Evolutionary conservation across 2,113 vertebrate genomes (phyloP).

Genomic region (Pangasianodon hypophthalmus): DNA sequence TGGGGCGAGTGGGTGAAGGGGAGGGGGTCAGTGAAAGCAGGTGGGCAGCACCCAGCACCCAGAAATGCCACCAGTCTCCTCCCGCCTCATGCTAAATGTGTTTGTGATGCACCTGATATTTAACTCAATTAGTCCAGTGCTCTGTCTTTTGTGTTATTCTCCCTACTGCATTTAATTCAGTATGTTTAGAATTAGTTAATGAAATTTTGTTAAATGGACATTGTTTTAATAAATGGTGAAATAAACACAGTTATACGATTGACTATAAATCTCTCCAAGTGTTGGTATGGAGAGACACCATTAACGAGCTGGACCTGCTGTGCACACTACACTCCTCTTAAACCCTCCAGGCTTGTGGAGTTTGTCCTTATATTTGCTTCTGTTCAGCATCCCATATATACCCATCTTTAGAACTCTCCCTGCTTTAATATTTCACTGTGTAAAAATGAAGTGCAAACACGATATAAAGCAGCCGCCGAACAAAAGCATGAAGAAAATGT

Average conservation of each 20-base stretch:
- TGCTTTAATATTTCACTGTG: constrained; percentile 12
- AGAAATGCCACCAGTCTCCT: constrained; percentile 33
- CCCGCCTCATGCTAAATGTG: constrained; percentile 12
- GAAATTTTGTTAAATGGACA: background rate
- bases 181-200: background rate
- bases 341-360: background rate
- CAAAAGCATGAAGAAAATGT: constrained; percentile 44
- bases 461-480: constrained; percentile 46
- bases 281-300: background rate
- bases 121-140: background rate
- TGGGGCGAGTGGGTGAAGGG: constrained; percentile 67
- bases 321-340: background rate
- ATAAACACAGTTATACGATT: background rate
- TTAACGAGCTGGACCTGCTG: background rate
- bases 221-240: background rate
- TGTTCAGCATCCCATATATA: constrained; percentile 25
- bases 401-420: constrained; percentile 23
- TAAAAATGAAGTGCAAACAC: constrained; percentile 49
- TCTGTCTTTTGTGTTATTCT: background rate
- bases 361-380: background rate
- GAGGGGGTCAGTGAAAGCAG: constrained; percentile 64
- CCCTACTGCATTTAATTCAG: background rate
- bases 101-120: constrained; percentile 24
- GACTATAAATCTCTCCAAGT: background rate
- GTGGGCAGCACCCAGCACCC: constrained; percentile 44